Evolutionary conservation across 2,888 invertebrate genomes (phyloP), one percentile per base, ranked within the genome.

Genomic region (Cerceris rybyensis): DNA sequence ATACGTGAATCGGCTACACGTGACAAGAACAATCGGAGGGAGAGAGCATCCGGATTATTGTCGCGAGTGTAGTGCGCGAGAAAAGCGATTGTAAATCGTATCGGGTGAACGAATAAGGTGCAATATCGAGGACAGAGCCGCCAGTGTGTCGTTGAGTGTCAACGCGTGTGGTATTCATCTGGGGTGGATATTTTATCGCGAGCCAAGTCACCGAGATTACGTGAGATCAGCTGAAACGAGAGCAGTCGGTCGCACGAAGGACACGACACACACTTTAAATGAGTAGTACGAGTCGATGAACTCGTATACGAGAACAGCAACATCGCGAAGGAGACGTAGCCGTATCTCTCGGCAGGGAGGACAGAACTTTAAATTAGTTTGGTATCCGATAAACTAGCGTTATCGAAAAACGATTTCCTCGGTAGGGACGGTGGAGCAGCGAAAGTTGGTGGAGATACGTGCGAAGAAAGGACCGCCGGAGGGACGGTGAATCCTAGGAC

Each of bases 381-480:
- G 70, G 54, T 72, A 55, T 70, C 60, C 70, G 76, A 70, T 70
- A 76, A 79, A 79, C 72, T 69, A 64, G 39, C 59, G 65, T 67
- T 77, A 79, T 79, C 76, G 79, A 67, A 57, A 73, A 79, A 77
- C 79, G 76, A 76, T 79, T 79, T 72, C 43, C 69, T 52, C 59
- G 59, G 14, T 14, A 42, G 59, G 57, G 52, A 16, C 17, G 46
- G n/a, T 55, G 52, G 43, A 39, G 55, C 39, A 73, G 43, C 28
- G 55, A 46, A 73, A 78, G 74, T 78, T 70, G 50, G 61, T 50
- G 58, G 69, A 70, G 66, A 75, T 70, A 70, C 63, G 70, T 43
- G 64, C 46, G 49, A 63, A 55, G 16, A 17, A n/a, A 50, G 50
- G 61, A n/a, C 42, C 43, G 75, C 16, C 49, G 57, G n/a, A n/a